Evolutionary conservation across 2,797 vertebrate species (phyloP), one percentile per base, ranked within the genome.

Genomic region (Otolemur crassicaudatus): DNA sequence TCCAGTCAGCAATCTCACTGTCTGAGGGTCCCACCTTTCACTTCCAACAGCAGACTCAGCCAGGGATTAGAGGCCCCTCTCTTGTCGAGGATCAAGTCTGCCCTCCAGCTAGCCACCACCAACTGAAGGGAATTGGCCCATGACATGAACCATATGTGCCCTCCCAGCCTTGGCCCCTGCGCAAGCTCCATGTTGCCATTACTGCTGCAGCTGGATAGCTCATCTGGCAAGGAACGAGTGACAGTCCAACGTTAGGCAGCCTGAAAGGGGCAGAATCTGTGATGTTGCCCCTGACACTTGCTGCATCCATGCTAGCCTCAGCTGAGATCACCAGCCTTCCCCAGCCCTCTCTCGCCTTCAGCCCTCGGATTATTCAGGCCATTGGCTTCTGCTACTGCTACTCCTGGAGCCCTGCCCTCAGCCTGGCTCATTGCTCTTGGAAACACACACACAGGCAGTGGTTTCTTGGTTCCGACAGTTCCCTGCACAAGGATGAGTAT

Each of bases 261-360:
- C 67, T 63, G 77, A 56, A 25, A n/a, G 31, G 22, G 37, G 16
- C 69, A 90, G 94, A 76, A 65, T 43, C 34, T 1, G 12, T 19
- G 27, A 31, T 0, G 0, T 25, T 80, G 7, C 11, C 31, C 49
- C 72, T 56, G 43, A 60, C 0, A 22, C 63, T 81, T 11, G 31
- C 40, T 40, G 6, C 16, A 3, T 60, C 29, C 67, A 67, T 5
- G 7, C n/a, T 20, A 72, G 17, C 4, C 7, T 46, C 19, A 0
- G 34, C 37, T 19, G 53, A 69, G 49, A 72, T 46, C 49, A 13
- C 2, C 17, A 31, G 29, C 2, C 29, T 29, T 31, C 29, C n/a
- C 27, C n/a, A 37, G 11, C 19, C 31, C 1, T 2, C 29, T 10
- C 5, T 67, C 20, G 1, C 22, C 43, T 22, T 16, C 7, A 7